A percentile compares a stretch with the other conserved stretches of the same genome.
Evolutionary conservation across 2,797 vertebrate species (phyloP).

Genomic region (Macroramphosus scolopax): DNA sequence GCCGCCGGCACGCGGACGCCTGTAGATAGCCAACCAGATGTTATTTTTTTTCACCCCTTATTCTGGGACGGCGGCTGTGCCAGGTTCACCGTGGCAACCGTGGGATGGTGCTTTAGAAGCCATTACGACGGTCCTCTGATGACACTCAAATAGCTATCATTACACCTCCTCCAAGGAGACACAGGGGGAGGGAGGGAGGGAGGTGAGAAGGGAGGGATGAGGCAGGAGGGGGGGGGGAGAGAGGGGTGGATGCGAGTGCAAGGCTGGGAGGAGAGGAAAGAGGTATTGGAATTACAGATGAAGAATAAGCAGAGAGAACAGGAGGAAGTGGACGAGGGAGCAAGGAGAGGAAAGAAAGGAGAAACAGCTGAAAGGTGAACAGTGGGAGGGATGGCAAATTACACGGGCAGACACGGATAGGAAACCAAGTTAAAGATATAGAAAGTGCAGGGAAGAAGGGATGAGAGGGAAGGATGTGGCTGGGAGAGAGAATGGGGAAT

Average conservation of each 20-base stretch:
- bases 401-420: conserved; percentile 51
- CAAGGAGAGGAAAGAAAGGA: conserved; percentile 5
- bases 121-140: conserved; percentile 83
- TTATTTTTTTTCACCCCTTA: conserved; percentile 55
- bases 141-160: conserved; percentile 88
- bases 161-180: conserved; percentile 78
- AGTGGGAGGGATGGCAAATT: conserved; percentile 50
- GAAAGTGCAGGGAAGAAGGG: conserved; percentile 45
- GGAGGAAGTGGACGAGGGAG: not conserved
- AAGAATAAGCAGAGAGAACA: too few relatives aligned
- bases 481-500: conserved; percentile 64
- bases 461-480: conserved; percentile 52
- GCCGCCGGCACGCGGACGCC: conserved; percentile 70
- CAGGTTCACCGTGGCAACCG: conserved; percentile 81
- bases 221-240: conserved; percentile 7
- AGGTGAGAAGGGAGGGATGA: conserved; percentile 6
- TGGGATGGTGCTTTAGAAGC: conserved; percentile 82
- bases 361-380: conserved; percentile 20
- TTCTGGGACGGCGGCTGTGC: conserved; percentile 74
- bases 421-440: conserved; percentile 53
- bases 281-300: too few relatives aligned
- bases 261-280: conserved; percentile 25
- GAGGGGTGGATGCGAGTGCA: conserved; percentile 20
- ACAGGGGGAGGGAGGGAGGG: conserved; percentile 28
- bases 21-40: conserved; percentile 80